Percentiles rank a stretch among this genome's conserved stretches.
phyloP scores from a whole-genome alignment of 2,888 invertebrate species.

The Erpobdella octoculata region DNA sequence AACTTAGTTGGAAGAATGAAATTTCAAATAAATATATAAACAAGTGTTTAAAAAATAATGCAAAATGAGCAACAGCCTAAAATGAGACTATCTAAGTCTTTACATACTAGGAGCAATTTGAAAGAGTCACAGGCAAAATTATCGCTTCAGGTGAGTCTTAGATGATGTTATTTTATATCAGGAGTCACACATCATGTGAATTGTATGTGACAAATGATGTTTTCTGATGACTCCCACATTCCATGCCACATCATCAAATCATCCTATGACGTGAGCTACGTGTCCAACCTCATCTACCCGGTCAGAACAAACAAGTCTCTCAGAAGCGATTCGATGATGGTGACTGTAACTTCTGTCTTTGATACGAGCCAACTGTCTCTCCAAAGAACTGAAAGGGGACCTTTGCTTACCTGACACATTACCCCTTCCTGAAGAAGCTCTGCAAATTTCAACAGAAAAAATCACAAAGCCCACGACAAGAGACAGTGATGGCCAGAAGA shows the following conservation, averaged over 20 bases:
- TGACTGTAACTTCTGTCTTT: slow-evolving; percentile 26
- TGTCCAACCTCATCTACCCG: slow-evolving; percentile 9
- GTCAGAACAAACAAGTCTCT: slow-evolving; percentile 25
- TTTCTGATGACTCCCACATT: not conserved
- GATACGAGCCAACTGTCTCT: slow-evolving; percentile 34
- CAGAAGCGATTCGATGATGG: slow-evolving; percentile 28
- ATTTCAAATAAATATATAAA: too few relatives aligned
- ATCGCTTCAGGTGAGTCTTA: too few relatives aligned
- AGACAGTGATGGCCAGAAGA: slow-evolving; percentile 39
- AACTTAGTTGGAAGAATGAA: too few relatives aligned
- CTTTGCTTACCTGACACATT: not conserved
- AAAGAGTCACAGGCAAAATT: too few relatives aligned
- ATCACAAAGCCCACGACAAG: slow-evolving; percentile 35
- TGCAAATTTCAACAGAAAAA: slow-evolving; percentile 29
- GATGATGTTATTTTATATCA: too few relatives aligned
- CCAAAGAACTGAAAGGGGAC: slow-evolving; percentile 32
- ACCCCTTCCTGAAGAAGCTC: not conserved
- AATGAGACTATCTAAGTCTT: too few relatives aligned
- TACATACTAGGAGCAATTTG: too few relatives aligned
- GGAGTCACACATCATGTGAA: too few relatives aligned
- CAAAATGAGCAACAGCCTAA: too few relatives aligned
- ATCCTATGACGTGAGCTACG: slow-evolving; percentile 18
- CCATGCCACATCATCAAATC: too few relatives aligned
- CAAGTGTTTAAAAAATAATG: too few relatives aligned
- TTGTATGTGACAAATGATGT: too few relatives aligned